Conservation (phyloP, 2,888 invertebrate genomes). For the Drosophila rellima region DNA sequence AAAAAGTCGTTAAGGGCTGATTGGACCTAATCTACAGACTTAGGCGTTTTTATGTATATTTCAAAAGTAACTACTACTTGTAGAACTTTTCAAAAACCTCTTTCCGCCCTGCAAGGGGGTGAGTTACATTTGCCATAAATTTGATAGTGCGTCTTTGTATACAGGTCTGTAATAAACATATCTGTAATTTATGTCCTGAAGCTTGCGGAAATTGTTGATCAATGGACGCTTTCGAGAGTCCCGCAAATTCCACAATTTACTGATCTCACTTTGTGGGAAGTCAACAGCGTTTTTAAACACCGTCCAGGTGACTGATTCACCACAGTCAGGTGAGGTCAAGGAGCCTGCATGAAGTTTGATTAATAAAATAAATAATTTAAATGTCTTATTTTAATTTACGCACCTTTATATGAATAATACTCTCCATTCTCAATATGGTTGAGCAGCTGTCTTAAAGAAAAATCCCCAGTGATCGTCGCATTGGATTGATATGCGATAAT, state of each 20-base stretch:
- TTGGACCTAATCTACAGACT: neutral
- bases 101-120: too few species aligned
- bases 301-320: slow-evolving; percentile 90
- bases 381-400: neutral
- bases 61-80: too few species aligned
- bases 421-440: slow-evolving; percentile 61
- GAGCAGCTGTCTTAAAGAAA: slow-evolving; percentile 65
- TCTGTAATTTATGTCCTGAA: slow-evolving; percentile 49
- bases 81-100: too few species aligned
- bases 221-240: slow-evolving; percentile 46
- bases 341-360: slow-evolving; percentile 86
- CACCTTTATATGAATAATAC: slow-evolving; percentile 78
- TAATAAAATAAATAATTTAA: too few species aligned
- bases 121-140: neutral
- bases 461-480: slow-evolving; percentile 47
- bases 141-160: neutral
- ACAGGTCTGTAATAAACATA: slow-evolving; percentile 32
- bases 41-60: too few species aligned
- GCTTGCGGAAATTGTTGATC: slow-evolving; percentile 51
- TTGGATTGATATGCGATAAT: slow-evolving; percentile 56
- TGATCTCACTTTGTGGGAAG: slow-evolving; percentile 72
- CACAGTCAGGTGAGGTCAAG: slow-evolving; percentile 90
- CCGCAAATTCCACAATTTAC: slow-evolving; percentile 43
- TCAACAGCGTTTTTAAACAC: slow-evolving; percentile 87
- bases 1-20: slow-evolving; percentile 3